These are phyloP conservation scores for Xiphorhynchus elegans DNA, from an alignment of 2,113 vertebrate species.

Conservation along the genomic window DNA sequence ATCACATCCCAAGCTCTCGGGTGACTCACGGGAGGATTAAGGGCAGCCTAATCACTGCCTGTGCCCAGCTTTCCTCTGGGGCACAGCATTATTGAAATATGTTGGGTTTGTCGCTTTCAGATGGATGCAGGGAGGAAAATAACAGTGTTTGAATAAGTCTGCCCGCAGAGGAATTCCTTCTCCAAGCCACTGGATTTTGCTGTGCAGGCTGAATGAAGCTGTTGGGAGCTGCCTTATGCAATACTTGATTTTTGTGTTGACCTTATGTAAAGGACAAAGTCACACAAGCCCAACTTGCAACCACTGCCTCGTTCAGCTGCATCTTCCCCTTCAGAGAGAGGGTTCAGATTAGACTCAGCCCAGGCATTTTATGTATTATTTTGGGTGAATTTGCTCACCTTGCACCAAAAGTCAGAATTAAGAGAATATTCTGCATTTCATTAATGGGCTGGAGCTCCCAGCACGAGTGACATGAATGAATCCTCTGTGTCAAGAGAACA, in stretches of 20 bases:
- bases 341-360: background rate
- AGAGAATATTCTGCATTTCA: background rate
- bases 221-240: background rate
- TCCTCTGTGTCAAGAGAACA: background rate
- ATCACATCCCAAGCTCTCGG: background rate
- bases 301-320: background rate
- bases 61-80: background rate
- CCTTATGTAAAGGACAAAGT: conserved; percentile 26
- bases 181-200: background rate
- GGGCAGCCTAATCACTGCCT: background rate
- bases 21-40: background rate
- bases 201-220: background rate
- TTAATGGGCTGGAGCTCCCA: background rate
- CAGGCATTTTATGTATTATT: accelerated
- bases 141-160: background rate
- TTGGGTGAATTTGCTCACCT: background rate
- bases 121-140: background rate
- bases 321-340: background rate
- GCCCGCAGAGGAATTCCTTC: background rate
- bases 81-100: background rate
- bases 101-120: background rate
- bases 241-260: background rate
- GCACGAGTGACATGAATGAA: background rate
- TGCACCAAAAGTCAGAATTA: background rate
- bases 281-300: background rate